Conservation (phyloP, 2,797 vertebrate species). For the Gambelia wislizenii region DNA sequence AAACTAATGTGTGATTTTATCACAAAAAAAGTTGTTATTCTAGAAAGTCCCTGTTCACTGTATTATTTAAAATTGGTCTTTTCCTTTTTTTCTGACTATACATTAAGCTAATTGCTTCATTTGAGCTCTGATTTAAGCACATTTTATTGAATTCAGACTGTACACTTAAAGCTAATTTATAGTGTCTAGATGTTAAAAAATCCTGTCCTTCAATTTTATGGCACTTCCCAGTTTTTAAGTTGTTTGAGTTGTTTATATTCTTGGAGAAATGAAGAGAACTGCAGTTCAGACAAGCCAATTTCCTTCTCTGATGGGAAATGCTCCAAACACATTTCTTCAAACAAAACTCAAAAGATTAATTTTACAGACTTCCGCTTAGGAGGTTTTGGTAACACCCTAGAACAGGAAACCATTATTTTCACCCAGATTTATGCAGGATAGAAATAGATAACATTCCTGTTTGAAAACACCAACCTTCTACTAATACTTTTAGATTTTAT, state of each 20-base stretch:
- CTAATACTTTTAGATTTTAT: conserved; percentile 80
- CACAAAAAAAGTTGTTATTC: conserved; percentile 70
- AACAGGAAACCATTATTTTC: conserved; percentile 91
- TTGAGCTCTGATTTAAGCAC: conserved; percentile 54
- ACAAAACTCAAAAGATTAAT: conserved; percentile 88
- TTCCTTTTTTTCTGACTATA: conserved; percentile 47
- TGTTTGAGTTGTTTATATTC: conserved; percentile 65
- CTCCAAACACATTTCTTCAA: conserved; percentile 85
- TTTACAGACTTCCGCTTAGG: conserved; percentile 89
- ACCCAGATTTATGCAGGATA: conserved; percentile 88
- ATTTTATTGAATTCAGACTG: conserved; percentile 44
- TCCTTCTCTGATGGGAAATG: conserved; percentile 84
- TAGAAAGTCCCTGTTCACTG: conserved; percentile 63
- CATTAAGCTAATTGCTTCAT: conserved; percentile 61
- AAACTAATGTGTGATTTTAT: conserved; percentile 69
- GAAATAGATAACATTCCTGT: conserved; percentile 86
- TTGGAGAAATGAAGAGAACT: conserved; percentile 64
- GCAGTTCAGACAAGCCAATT: conserved; percentile 73
- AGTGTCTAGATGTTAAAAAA: conserved; percentile 58
- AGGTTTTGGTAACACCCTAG: conserved; percentile 84
- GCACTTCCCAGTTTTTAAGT: conserved; percentile 47
- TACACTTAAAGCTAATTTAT: conserved; percentile 54
- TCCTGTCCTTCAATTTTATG: conserved; percentile 44
- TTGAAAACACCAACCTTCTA: conserved; percentile 80
- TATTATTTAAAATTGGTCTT: conserved; percentile 56